These are phyloP conservation scores for Gallinago stenura DNA, from an alignment of 2,797 vertebrate species.

Conservation along the genomic window DNA sequence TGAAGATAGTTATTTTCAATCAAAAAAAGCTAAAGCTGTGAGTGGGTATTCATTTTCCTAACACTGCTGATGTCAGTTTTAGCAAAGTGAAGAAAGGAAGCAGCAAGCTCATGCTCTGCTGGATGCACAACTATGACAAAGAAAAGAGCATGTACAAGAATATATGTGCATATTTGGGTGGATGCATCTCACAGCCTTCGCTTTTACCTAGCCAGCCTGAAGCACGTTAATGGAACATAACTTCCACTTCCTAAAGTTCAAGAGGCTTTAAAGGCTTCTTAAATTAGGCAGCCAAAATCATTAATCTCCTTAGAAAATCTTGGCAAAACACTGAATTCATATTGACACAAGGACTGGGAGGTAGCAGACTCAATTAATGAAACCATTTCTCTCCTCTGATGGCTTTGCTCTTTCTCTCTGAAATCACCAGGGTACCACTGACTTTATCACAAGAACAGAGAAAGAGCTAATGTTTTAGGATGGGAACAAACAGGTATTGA, in stretches of 20 bases:
- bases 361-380: conserved; percentile 51
- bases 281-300: conserved; percentile 38
- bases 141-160: neutral
- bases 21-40: neutral
- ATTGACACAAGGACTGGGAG: conserved; percentile 36
- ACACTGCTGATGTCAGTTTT: neutral
- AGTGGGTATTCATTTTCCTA: neutral
- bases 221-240: neutral
- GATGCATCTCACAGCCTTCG: neutral
- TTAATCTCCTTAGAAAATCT: conserved; percentile 58
- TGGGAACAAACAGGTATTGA: conserved; percentile 1
- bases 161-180: neutral
- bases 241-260: conserved; percentile 15
- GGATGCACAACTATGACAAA: neutral
- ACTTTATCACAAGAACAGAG: neutral
- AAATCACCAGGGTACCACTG: conserved; percentile 16
- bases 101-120: neutral
- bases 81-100: neutral
- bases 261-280: conserved; percentile 25
- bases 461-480: conserved; percentile 16
- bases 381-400: conserved; percentile 42
- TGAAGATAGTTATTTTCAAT: neutral
- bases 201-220: neutral
- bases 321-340: conserved; percentile 51
- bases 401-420: conserved; percentile 14